Conservation (phyloP, 2,113 vertebrate species). For the Scomber colias region DNA sequence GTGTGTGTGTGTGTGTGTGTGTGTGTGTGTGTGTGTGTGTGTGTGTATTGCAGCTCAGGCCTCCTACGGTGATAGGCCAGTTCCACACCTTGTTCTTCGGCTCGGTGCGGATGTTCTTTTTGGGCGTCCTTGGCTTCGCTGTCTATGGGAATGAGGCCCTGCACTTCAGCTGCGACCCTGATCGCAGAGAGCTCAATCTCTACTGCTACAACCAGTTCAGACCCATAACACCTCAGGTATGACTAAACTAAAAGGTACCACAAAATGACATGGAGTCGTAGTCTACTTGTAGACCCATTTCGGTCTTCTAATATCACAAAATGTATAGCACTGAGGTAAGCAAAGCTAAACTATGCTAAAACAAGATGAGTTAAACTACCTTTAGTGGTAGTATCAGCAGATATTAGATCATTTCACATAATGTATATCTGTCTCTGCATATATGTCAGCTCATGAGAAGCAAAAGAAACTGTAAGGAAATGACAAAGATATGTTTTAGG, state of each 20-base stretch:
- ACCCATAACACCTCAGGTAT: constrained; percentile 91
- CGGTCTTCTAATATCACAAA: too few relatives aligned
- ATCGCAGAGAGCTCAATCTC: constrained; percentile 90
- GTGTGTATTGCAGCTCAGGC: constrained; percentile 85
- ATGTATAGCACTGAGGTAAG: too few relatives aligned
- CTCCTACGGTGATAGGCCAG: constrained; percentile 90
- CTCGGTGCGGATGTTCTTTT: constrained; percentile 89
- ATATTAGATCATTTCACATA: too few relatives aligned
- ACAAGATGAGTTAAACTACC: too few relatives aligned
- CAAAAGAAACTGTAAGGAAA: too few relatives aligned
- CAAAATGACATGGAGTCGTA: too few relatives aligned
- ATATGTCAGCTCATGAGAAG: too few relatives aligned
- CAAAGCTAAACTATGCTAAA: too few relatives aligned
- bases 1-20: constrained; percentile 25
- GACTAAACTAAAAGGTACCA: neutral
- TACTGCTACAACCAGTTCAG: constrained; percentile 94
- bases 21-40: constrained; percentile 6
- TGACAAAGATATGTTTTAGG: too few relatives aligned
- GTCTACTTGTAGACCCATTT: too few relatives aligned
- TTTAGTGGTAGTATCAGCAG: too few relatives aligned
- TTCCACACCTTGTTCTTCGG: constrained; percentile 94
- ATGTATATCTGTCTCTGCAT: too few relatives aligned
- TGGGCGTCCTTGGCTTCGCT: constrained; percentile 90
- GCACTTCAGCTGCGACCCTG: constrained; percentile 93
- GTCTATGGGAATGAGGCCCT: constrained; percentile 92